phyloP scores from a whole-genome alignment of 2,113 vertebrate genomes.

The Strigops habroptila region DNA sequence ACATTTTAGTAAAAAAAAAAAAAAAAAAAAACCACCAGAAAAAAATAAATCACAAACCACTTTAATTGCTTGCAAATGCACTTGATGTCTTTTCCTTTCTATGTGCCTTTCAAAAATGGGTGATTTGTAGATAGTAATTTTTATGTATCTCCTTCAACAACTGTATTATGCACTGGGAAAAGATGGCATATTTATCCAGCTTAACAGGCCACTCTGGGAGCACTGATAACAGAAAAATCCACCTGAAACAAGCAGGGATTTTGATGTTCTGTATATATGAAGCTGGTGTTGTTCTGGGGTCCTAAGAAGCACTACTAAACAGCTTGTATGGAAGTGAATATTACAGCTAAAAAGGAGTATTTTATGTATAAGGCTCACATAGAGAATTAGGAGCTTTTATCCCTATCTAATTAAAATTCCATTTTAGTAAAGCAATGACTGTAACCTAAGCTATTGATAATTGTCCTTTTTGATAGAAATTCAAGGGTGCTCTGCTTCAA shows the following conservation, averaged over 20 bases:
- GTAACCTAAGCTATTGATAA: not conserved
- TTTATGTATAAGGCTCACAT: not conserved
- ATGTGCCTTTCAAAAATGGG: not conserved
- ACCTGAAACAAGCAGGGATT: not conserved
- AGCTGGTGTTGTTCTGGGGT: not conserved
- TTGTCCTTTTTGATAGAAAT: not conserved
- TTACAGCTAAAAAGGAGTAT: not conserved
- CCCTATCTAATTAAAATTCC: not conserved
- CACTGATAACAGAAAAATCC: not conserved
- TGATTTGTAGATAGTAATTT: not conserved
- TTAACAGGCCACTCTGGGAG: slow-evolving; percentile 24
- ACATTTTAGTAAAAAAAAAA: not conserved
- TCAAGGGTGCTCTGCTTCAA: not conserved
- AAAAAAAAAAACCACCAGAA: not conserved
- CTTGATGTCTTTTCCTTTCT: not conserved
- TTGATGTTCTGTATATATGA: not conserved
- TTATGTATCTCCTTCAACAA: not conserved
- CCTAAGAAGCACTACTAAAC: not conserved
- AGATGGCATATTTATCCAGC: not conserved
- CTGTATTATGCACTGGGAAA: not conserved
- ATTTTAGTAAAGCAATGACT: not conserved
- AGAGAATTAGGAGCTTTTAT: not conserved
- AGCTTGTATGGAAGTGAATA: not conserved
- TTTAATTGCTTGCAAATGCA: slow-evolving; percentile 1
- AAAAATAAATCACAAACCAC: not conserved